A percentile compares a stretch with the other conserved stretches of the same genome.
These are phyloP conservation scores for Octomys mimax DNA, from an alignment of 2,797 vertebrate genomes.

Conservation along the genomic window DNA sequence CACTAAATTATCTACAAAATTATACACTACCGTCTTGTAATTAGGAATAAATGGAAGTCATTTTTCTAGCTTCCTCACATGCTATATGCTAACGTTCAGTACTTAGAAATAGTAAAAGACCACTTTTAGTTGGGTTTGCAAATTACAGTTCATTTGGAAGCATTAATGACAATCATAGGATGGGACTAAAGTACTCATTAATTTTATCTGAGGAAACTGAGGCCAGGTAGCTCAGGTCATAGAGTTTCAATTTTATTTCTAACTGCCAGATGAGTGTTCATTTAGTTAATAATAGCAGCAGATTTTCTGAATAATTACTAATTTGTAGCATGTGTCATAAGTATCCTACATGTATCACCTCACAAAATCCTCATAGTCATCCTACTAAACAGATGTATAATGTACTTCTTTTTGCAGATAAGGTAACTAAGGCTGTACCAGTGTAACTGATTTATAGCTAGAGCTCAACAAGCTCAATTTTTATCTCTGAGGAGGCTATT, in stretches of 20 bases:
- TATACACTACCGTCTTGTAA: neutral
- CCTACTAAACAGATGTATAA: neutral
- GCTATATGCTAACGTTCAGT: neutral
- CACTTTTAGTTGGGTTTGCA: neutral
- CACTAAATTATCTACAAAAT: neutral
- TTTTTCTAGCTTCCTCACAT: neutral
- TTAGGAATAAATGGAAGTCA: neutral
- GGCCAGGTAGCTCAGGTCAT: neutral
- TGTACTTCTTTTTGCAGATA: constrained; percentile 3
- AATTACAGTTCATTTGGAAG: neutral
- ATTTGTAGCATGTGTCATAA: neutral
- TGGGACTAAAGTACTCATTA: neutral
- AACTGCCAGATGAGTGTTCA: neutral
- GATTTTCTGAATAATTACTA: constrained; percentile 26
- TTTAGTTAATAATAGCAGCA: constrained; percentile 6
- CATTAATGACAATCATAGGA: neutral
- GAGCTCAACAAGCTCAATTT: neutral
- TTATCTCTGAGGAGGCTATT: neutral
- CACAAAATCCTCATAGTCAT: neutral
- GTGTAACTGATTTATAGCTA: neutral
- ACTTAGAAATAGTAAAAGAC: neutral
- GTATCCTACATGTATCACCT: neutral
- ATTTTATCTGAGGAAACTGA: constrained; percentile 30
- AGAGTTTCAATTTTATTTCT: neutral
- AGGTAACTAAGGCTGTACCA: constrained; percentile 6